Percentiles rank a stretch among this genome's conserved stretches.
Evolutionary conservation across 1,140 invertebrate genomes (phyloP).

Genomic region (Pogonomyrmex barbatus): DNA sequence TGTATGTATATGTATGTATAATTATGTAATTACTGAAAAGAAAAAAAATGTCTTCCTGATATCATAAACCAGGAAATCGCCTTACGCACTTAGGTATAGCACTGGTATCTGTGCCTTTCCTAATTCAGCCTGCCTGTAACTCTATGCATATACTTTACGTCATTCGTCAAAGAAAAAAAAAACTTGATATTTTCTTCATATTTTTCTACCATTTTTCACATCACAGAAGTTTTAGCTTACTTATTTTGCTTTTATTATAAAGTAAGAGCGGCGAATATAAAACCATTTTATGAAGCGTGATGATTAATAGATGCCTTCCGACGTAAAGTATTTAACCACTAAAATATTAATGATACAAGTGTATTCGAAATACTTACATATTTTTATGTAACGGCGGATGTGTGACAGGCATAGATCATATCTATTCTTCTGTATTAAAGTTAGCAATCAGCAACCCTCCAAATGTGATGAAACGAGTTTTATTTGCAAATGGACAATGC

Average conservation of each 20-base stretch:
- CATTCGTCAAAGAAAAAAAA: conserved; percentile 56
- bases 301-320: conserved; percentile 39
- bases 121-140: conserved; percentile 79
- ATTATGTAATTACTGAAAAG: conserved; percentile 43
- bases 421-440: conserved; percentile 15
- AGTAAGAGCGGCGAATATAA: not conserved
- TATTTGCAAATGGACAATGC: conserved; percentile 39
- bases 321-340: conserved; percentile 51
- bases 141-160: conserved; percentile 73
- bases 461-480: conserved; percentile 59
- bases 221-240: not conserved
- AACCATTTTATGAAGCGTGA: conserved; percentile 7
- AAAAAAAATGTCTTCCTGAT: conserved; percentile 72
- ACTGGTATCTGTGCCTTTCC: conserved; percentile 81
- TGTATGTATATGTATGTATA: conserved; percentile 46
- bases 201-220: conserved; percentile 73
- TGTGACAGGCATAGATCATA: conserved; percentile 56
- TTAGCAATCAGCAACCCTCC: conserved; percentile 26
- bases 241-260: conserved; percentile 32
- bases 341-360: conserved; percentile 33
- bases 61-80: conserved; percentile 68
- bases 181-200: conserved; percentile 64
- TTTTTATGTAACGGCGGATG: conserved; percentile 53
- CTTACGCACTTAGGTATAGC: conserved; percentile 75
- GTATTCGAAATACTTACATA: conserved; percentile 22